Percentiles rank a stretch among this genome's conserved stretches.
These are phyloP conservation scores for Oryzias sinensis DNA, from an alignment of 2,797 vertebrate species.

Conservation along the genomic window DNA sequence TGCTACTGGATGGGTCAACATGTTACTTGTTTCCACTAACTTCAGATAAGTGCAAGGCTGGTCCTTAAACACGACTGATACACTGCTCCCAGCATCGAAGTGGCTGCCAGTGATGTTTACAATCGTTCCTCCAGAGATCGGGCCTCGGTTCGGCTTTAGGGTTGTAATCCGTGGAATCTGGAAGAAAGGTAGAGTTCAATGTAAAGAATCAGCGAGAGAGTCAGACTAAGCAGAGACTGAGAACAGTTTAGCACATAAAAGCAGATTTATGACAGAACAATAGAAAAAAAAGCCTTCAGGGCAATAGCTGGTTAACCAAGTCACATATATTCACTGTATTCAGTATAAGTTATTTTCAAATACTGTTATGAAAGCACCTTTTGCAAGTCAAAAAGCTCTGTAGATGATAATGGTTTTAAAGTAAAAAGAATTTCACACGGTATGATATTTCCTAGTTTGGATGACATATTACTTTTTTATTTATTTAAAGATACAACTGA, in stretches of 20 bases:
- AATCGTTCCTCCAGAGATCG: slow-evolving; percentile 92
- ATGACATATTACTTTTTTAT: no score
- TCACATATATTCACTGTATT: no score
- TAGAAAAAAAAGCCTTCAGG: background rate
- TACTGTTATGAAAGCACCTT: no score
- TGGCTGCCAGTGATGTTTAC: slow-evolving; percentile 96
- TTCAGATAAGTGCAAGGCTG: slow-evolving; percentile 93
- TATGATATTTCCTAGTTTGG: no score
- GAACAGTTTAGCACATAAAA: background rate
- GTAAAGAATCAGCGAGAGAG: slow-evolving; percentile 7
- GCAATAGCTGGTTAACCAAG: no score
- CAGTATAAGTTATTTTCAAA: no score
- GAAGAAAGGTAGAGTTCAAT: slow-evolving; percentile 8
- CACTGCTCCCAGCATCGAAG: slow-evolving; percentile 93
- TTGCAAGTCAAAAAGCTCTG: no score
- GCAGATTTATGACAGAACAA: background rate
- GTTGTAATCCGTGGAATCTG: slow-evolving; percentile 86
- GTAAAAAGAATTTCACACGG: no score
- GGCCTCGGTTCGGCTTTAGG: slow-evolving; percentile 88
- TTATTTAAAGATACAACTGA: background rate
- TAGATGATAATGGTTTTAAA: no score
- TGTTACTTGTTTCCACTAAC: slow-evolving; percentile 67
- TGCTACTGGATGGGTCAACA: slow-evolving; percentile 34
- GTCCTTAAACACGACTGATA: slow-evolving; percentile 90
- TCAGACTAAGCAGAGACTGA: background rate